Evolutionary conservation across 2,113 vertebrate genomes (phyloP).

Genomic region (Eptesicus fuscus): DNA sequence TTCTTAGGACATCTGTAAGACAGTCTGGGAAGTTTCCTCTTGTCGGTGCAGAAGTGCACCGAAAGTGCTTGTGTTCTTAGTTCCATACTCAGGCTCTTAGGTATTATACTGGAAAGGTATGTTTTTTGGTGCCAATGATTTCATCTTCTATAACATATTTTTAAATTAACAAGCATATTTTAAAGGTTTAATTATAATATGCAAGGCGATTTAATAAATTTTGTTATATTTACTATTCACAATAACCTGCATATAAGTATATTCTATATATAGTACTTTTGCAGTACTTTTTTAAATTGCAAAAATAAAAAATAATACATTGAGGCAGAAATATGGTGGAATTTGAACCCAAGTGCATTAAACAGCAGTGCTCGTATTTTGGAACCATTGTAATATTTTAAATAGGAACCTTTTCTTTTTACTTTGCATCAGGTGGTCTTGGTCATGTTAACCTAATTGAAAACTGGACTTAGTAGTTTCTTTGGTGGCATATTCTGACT

Average conservation of each 20-base stretch:
- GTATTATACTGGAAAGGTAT: background rate
- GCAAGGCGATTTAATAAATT: background rate
- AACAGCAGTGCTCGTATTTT: background rate
- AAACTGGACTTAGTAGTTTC: background rate
- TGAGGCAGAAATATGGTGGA: background rate
- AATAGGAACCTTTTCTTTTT: background rate
- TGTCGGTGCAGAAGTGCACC: background rate
- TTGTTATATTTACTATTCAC: background rate
- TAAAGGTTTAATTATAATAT: slow-evolving; percentile 7
- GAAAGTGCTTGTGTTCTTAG: background rate
- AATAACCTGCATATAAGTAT: background rate
- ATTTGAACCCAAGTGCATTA: slow-evolving; percentile 1
- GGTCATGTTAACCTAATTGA: background rate
- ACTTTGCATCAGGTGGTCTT: background rate
- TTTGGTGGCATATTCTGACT: background rate
- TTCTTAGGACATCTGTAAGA: background rate
- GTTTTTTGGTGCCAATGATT: background rate
- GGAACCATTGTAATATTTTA: background rate
- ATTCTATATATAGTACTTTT: background rate
- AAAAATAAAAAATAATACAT: slow-evolving; percentile 23
- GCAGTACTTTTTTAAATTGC: background rate
- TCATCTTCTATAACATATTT: background rate
- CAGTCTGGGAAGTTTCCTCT: background rate
- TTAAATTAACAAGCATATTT: background rate
- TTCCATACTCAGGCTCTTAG: background rate